Evolutionary conservation across 2,888 invertebrate species (phyloP).

Genomic region (Sarcophaga rosellei): DNA sequence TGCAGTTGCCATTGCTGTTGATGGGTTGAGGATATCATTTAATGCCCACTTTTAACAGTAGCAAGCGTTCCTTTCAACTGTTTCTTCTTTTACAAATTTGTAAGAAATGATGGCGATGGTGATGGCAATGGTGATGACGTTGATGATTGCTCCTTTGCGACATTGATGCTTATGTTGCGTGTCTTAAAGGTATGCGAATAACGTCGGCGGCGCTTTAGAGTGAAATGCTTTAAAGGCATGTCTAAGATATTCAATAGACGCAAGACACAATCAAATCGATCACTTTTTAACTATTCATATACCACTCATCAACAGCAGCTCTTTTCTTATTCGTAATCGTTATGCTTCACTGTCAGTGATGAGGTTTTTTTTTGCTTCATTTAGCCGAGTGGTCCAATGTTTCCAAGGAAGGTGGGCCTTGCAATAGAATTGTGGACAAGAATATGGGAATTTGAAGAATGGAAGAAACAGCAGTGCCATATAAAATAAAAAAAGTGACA

Average conservation of each 20-base stretch:
- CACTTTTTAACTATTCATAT: slow-evolving; percentile 65
- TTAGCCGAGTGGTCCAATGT: too few relatives aligned
- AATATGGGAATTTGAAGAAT: too few relatives aligned
- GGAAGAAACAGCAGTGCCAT: too few relatives aligned
- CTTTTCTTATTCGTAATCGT: neutral
- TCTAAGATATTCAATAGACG: slow-evolving; percentile 62
- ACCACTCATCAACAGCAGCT: slow-evolving; percentile 47
- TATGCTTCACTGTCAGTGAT: neutral
- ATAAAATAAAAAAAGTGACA: too few relatives aligned
- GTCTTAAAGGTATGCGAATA: slow-evolving; percentile 62
- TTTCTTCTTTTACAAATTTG: slow-evolving; percentile 19
- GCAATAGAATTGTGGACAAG: too few relatives aligned
- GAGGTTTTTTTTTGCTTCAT: neutral
- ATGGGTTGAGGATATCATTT: slow-evolving; percentile 52
- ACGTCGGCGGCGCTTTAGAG: slow-evolving; percentile 67
- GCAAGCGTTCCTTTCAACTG: slow-evolving; percentile 54
- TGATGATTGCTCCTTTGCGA: slow-evolving; percentile 68
- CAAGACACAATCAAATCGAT: slow-evolving; percentile 67
- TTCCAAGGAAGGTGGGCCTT: too few relatives aligned
- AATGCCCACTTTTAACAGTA: slow-evolving; percentile 56
- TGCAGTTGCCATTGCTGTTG: slow-evolving; percentile 35
- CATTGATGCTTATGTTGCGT: slow-evolving; percentile 70
- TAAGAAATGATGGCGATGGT: slow-evolving; percentile 54
- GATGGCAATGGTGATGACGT: slow-evolving; percentile 53
- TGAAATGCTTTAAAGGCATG: slow-evolving; percentile 56